phyloP scores from a whole-genome alignment of 30 jellyfish, hydroid and myxozoan genomes.

The Phacellophora camtschatica region DNA sequence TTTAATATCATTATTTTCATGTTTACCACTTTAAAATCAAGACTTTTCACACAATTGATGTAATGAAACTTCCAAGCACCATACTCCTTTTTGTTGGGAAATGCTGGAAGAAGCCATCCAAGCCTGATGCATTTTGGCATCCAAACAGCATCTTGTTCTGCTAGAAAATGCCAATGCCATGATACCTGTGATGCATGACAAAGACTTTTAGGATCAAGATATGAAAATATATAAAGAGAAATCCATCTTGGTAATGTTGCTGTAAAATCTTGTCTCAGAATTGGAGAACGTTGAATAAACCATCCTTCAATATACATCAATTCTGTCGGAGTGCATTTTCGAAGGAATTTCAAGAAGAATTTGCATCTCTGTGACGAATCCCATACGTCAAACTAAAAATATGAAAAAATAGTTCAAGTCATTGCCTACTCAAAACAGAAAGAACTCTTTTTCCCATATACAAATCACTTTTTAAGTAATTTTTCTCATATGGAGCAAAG shows the following conservation, averaged over 20 bases:
- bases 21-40: constrained; percentile 51
- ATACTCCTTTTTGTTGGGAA: constrained; percentile 55
- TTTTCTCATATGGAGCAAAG: too few relatives aligned
- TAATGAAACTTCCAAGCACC: constrained; percentile 77
- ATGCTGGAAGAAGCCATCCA: constrained; percentile 69
- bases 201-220: constrained; percentile 61
- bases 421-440: too few relatives aligned
- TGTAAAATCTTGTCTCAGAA: constrained; percentile 70
- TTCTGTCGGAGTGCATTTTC: constrained; percentile 46
- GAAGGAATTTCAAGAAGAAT: constrained; percentile 41
- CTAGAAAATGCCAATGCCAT: constrained; percentile 66
- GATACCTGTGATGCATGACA: constrained; percentile 49
- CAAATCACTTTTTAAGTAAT: too few relatives aligned
- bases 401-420: too few relatives aligned
- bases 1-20: neutral
- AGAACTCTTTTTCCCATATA: too few relatives aligned
- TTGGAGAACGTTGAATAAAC: constrained; percentile 68
- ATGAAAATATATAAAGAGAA: constrained; percentile 57
- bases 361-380: constrained; percentile 69
- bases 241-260: constrained; percentile 49
- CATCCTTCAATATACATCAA: constrained; percentile 63
- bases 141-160: constrained; percentile 76
- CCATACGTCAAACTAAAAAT: constrained; percentile 80
- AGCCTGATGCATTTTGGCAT: constrained; percentile 61
- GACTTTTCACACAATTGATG: constrained; percentile 37